Evolutionary conservation across 2,888 invertebrate species (phyloP), one percentile per base, ranked within the genome.

Genomic region (Tenthredo amoena): DNA sequence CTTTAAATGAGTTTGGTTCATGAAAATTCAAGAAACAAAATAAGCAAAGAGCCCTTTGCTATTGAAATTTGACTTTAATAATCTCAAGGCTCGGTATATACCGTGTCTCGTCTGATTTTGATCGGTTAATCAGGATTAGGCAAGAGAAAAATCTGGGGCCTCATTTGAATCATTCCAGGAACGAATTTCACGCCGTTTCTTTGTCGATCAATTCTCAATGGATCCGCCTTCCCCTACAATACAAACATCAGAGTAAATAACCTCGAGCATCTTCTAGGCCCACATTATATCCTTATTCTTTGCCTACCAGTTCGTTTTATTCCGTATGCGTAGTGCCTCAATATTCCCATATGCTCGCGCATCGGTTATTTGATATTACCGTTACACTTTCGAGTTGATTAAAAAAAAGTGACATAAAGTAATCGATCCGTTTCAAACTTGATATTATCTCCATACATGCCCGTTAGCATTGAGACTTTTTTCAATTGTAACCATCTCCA

Each of bases 111-210:
- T 62, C 81, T 40, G 68, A 83, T 83, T 83, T 68, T 83, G 83
- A 83, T 83, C 83, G 83, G 83, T 83, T 83, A 83, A 83, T 83
- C 71, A 68, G 71, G 47, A 71, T 83, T 71, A 71, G 83, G 65
- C 34, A 34, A 83, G 26, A 71, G 47, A 26, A 47, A 71, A 71
- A 15, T 47, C 71, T 47, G 47, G 43, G 62, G 68, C 47, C 71
- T 83, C 71, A 65, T 83, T 83, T 47, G 71, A 71, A 65, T 83
- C 47, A 83, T 83, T 83, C 83, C 43, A 47, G 71, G 68, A 83
- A 83, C 83, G 34, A 83, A 83, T 83, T 83, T 83, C 83, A 83
- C 83, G 83, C 83, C 68, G 43, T 43, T 68, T 83, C 83, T 83
- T 83, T 68, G 47, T 83, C 83, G 68, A 65, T 83, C 71, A 40